These are phyloP conservation scores for Etheostoma nigrum DNA, from an alignment of 2,797 vertebrate genomes.

Conservation along the genomic window DNA sequence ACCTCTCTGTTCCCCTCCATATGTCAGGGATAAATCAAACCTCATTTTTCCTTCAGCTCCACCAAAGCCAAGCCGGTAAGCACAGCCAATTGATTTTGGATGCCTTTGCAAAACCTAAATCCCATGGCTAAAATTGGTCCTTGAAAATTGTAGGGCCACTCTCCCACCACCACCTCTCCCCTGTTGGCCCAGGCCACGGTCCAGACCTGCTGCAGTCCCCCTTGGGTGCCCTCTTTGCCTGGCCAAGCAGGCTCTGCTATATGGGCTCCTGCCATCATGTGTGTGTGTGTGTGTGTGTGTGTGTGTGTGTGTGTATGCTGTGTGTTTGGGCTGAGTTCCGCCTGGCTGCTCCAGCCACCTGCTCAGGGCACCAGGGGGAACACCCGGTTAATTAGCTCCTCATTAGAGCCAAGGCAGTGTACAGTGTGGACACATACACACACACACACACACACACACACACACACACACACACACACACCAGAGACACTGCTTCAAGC, in stretches of 20 bases:
- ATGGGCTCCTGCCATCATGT: constrained; percentile 59
- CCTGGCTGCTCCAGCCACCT: constrained; percentile 81
- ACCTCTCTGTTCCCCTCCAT: constrained; percentile 55
- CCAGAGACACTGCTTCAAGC: constrained; percentile 15
- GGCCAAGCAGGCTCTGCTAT: constrained; percentile 63
- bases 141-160: constrained; percentile 65
- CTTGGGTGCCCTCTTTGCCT: constrained; percentile 48
- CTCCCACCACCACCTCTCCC: constrained; percentile 52
- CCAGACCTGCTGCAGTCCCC: constrained; percentile 67
- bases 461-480: constrained; percentile 12
- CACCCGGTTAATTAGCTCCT: constrained; percentile 82
- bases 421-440: constrained; percentile 38
- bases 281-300: constrained; percentile 48
- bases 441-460: constrained; percentile 17
- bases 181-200: constrained; percentile 42
- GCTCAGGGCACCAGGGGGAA: constrained; percentile 75
- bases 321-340: constrained; percentile 70
- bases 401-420: constrained; percentile 70
- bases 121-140: constrained; percentile 75
- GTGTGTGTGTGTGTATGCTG: constrained; percentile 23
- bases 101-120: constrained; percentile 70
- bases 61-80: constrained; percentile 65
- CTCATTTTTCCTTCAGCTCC: constrained; percentile 64
- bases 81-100: constrained; percentile 79
- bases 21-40: constrained; percentile 74